Conservation (phyloP, 2,797 vertebrate species). For the Sebastes paucispinis region DNA sequence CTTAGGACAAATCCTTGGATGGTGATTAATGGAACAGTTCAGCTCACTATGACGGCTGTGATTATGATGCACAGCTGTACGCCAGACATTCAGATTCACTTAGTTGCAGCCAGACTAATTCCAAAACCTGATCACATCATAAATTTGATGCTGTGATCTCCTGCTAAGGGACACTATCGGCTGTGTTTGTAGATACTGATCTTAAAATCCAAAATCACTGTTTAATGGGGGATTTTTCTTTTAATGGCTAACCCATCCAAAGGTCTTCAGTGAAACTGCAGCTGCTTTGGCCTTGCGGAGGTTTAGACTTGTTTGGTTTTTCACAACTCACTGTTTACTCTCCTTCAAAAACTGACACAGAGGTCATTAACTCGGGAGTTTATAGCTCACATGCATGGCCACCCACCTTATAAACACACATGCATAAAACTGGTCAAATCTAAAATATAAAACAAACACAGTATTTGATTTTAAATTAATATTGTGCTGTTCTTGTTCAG, state of each 20-base stretch:
- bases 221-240: not conserved
- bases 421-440: not conserved
- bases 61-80: not conserved
- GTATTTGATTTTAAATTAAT: not conserved
- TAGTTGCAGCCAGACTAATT: no score
- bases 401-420: not conserved
- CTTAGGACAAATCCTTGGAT: not conserved
- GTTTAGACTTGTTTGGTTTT: slow-evolving; percentile 27
- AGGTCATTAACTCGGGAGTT: slow-evolving; percentile 46
- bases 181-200: not conserved
- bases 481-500: not conserved
- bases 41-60: no score
- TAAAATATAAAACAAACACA: not conserved
- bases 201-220: not conserved
- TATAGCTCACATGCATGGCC: not conserved
- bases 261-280: not conserved
- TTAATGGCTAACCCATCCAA: slow-evolving; percentile 21
- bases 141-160: not conserved
- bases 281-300: slow-evolving; percentile 13
- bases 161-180: not conserved
- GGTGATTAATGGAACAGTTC: not conserved
- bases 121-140: not conserved
- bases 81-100: not conserved
- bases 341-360: slow-evolving; percentile 29
- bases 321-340: slow-evolving; percentile 31